These are phyloP conservation scores for Malurus leucopterus DNA, from an alignment of 2,797 vertebrate species.

Conservation along the genomic window DNA sequence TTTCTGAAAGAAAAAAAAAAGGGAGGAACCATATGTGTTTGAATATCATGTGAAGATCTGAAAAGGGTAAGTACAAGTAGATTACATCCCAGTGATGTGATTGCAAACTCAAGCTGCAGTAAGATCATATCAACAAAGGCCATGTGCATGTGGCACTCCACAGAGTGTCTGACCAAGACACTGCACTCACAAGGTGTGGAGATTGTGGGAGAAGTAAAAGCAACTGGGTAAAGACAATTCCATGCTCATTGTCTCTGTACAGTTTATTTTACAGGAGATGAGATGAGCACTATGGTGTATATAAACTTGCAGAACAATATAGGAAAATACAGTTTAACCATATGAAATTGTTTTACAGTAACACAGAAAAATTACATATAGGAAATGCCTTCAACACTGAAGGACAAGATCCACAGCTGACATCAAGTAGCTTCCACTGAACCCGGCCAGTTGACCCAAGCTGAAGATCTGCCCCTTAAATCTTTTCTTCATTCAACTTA, in stretches of 20 bases:
- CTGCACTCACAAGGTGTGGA: not conserved
- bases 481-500: slow-evolving; percentile 59
- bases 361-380: slow-evolving; percentile 61
- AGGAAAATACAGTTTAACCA: slow-evolving; percentile 64
- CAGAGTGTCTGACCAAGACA: not conserved
- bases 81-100: not conserved
- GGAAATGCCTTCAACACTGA: slow-evolving; percentile 65
- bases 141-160: not conserved
- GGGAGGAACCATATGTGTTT: not conserved
- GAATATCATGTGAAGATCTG: not conserved
- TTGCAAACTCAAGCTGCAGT: not conserved
- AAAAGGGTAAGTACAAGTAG: not conserved
- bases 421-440: slow-evolving; percentile 41
- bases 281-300: slow-evolving; percentile 67
- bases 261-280: slow-evolving; percentile 72
- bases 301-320: slow-evolving; percentile 53
- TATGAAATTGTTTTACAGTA: slow-evolving; percentile 69
- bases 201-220: not conserved
- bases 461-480: slow-evolving; percentile 55
- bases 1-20: not conserved
- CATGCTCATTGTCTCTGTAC: slow-evolving; percentile 52
- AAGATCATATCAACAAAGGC: not conserved
- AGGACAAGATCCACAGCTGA: slow-evolving; percentile 55
- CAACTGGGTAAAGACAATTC: slow-evolving; percentile 17
- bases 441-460: slow-evolving; percentile 28